Evolutionary conservation across 2,888 invertebrate genomes (phyloP).

Genomic region (Eugnorisma glareosa): DNA sequence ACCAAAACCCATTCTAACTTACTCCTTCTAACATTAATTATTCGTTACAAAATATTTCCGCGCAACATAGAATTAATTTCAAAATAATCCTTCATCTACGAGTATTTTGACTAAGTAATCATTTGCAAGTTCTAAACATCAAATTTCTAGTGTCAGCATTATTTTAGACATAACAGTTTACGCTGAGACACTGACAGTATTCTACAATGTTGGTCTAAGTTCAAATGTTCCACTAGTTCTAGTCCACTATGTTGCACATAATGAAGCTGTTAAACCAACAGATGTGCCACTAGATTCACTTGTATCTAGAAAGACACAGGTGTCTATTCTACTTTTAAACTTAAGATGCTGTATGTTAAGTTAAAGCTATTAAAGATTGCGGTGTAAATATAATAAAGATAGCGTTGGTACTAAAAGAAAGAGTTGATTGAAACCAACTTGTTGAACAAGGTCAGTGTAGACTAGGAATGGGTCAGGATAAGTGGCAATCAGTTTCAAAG

Average conservation of each 20-base stretch:
- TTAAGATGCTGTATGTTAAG: constrained; percentile 6
- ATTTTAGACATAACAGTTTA: constrained; percentile 36
- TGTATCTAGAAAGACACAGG: constrained; percentile 27
- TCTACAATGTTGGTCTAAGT: constrained; percentile 39
- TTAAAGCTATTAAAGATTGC: constrained; percentile 1
- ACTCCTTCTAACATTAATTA: too few relatives aligned
- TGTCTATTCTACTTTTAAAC: constrained; percentile 7
- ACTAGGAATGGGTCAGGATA: neutral
- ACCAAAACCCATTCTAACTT: neutral
- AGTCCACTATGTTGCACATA: constrained; percentile 49
- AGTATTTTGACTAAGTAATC: neutral
- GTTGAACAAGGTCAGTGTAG: neutral
- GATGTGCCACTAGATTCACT: constrained; percentile 16
- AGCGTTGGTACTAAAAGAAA: neutral
- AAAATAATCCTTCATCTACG: neutral
- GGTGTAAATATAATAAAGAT: neutral
- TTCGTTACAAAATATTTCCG: neutral
- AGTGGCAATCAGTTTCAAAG: neutral
- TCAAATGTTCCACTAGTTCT: neutral
- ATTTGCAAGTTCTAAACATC: neutral
- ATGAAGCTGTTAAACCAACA: constrained; percentile 38
- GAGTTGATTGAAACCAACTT: neutral
- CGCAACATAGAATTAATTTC: neutral
- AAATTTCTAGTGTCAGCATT: constrained; percentile 19
- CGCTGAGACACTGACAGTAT: constrained; percentile 12